Evolutionary conservation across 2,888 invertebrate species (phyloP), one percentile per base, ranked within the genome.

Genomic region (Spatulosminthurus flaviceps): DNA sequence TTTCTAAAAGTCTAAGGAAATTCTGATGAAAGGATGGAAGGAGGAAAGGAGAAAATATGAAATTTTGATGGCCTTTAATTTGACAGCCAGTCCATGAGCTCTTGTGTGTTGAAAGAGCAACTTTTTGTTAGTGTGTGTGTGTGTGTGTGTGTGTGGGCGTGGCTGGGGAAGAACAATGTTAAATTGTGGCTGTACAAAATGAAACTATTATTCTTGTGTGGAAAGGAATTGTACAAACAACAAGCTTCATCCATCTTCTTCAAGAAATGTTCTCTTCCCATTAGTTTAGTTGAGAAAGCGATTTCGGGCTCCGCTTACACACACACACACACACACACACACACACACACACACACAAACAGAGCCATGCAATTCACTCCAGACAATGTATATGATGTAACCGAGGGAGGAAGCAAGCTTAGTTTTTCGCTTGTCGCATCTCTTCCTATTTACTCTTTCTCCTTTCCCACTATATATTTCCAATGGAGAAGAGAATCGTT

Each of bases 121-220:
- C 29, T 42, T 70, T 43, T 67, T 70, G 75, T 51, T 79, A 74
- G 69, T 67, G 34, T n/a, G 11, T 69, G 34, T 29, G 69, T 29
- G 34, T 66, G 69, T 79, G 75, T 75, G 67, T 76, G 60, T 77
- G 77, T 77, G 76, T 64, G 64, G 64, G 64, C 24, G 64, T 64
- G 64, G 64, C 24, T 24, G 64, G 1, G 2, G 2, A 51, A 51
- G 51, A 51, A 51, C 51, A 51, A 51, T 51, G 51, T 19, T 51
- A 51, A 51, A 51, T 51, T 51, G 26, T 64, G 64, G 64, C 26
- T 26, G 22, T 22, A 26, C 76, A 74, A 75, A 80, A 78, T 80
- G 80, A 67, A 69, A 78, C 80, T 75, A 78, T 80, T 78, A 80
- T 78, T 80, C 78, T 80, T 78, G 67, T 51, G 28, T 16, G 43